phyloP scores from a whole-genome alignment of 2,888 invertebrate genomes.

The Mactromeris polynyma region DNA sequence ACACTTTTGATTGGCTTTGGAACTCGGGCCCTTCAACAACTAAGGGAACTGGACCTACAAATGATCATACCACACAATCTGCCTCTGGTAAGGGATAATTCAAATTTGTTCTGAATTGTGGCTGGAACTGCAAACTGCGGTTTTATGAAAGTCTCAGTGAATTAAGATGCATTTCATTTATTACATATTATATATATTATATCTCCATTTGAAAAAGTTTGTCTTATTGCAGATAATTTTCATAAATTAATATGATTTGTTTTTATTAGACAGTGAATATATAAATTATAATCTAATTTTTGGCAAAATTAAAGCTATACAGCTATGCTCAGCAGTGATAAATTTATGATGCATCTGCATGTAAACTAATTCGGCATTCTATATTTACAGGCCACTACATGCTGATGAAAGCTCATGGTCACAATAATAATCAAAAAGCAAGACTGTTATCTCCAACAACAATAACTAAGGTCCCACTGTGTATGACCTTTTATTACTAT shows the following conservation, averaged over 20 bases:
- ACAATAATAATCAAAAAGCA: slow-evolving; percentile 68
- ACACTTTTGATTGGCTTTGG: slow-evolving; percentile 80
- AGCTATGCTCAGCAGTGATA: too few species aligned
- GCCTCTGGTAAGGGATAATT: slow-evolving; percentile 69
- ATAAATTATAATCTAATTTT: too few species aligned
- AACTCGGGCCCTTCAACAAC: slow-evolving; percentile 67
- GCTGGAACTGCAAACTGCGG: too few species aligned
- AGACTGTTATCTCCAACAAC: slow-evolving; percentile 74
- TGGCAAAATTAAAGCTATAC: too few species aligned
- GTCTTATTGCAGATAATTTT: too few species aligned
- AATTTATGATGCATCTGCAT: background rate
- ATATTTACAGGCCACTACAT: slow-evolving; percentile 87
- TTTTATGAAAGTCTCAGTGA: too few species aligned
- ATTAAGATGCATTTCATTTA: too few species aligned
- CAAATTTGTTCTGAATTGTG: too few species aligned
- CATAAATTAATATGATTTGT: too few species aligned
- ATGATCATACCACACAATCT: slow-evolving; percentile 82
- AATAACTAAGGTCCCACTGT: slow-evolving; percentile 66
- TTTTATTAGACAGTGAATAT: too few species aligned
- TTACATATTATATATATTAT: too few species aligned
- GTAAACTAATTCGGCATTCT: background rate
- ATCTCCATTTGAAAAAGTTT: too few species aligned
- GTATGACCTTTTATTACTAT: slow-evolving; percentile 81
- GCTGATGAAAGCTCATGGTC: slow-evolving; percentile 89
- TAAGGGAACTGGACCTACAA: slow-evolving; percentile 74